Conservation (phyloP, 2,888 invertebrate species). For the Barypeithes pellucidus region DNA sequence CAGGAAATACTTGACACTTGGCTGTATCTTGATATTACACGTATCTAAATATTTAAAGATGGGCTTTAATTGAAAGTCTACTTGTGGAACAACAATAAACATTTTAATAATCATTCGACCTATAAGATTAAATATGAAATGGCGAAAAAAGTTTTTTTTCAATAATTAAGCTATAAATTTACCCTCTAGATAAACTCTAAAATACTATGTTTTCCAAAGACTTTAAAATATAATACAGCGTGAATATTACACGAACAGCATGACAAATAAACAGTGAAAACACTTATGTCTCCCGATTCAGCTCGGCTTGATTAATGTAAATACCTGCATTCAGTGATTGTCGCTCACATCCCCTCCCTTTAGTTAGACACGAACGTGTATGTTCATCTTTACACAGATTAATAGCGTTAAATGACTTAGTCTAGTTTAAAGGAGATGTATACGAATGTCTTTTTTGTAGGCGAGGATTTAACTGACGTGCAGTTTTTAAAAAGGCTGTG, state of each 20-base stretch:
- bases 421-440: conserved; percentile 18
- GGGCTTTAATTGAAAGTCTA: too few relatives aligned
- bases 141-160: too few relatives aligned
- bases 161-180: too few relatives aligned
- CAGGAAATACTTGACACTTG: too few relatives aligned
- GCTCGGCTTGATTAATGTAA: conserved; percentile 58
- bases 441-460: neutral
- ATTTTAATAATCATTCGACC: too few relatives aligned
- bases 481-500: conserved; percentile 12
- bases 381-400: conserved; percentile 27
- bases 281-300: conserved; percentile 47
- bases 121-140: too few relatives aligned
- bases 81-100: too few relatives aligned
- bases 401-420: conserved; percentile 9
- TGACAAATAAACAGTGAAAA: conserved; percentile 42
- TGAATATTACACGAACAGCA: conserved; percentile 15
- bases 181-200: conserved; percentile 3
- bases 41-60: too few relatives aligned
- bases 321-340: conserved; percentile 62
- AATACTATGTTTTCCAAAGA: neutral
- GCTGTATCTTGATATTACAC: too few relatives aligned
- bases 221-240: neutral
- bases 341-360: conserved; percentile 61
- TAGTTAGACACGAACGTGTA: conserved; percentile 31
- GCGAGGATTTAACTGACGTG: neutral